Evolutionary conservation across 2,888 invertebrate species (phyloP), one percentile per base, ranked within the genome.

Genomic region (Abscondita cerata): DNA sequence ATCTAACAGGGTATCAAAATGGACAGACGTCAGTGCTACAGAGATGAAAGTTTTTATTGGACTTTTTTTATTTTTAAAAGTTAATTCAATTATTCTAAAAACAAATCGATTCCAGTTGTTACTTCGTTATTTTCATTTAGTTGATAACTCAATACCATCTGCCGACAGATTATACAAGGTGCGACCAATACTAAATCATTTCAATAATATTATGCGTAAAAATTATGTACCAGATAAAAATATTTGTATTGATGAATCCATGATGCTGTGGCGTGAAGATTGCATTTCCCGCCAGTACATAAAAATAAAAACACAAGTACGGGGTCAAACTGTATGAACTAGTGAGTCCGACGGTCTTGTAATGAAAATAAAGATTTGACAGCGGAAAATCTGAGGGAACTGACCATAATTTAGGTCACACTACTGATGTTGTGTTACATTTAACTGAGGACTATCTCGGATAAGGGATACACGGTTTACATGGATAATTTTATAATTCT

Each of bases 311-410:
- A 60, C 68, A 69, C 52, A 70, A 64, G 59, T 70, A 70, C 40
- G 67, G 66, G 53, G 52, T 73, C 54, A 74, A 74, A 71, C 63
- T 73, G 53, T 75, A 74, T 64, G 62, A 70, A 59, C 47, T 72
- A 31, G 69, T 44, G 68, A 70, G 50, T 66, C 70, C 53, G 60
- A 64, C 18, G 68, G 66, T 53, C 13, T 69, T 60, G 66, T 70
- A 36, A 46, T 69, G 56, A 70, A 68, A 62, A 63, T 68, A 53
- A 59, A 60, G 33, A 61, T 70, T 55, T 69, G n/a, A 69, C 54
- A 65, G 65, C 56, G 68, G 64, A 58, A 69, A 67, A 66, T 60
- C 59, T 59, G 67, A 64, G 51, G 54, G 56, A 64, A 68, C 52
- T 57, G 62, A 57, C 60, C 36, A 67, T 65, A 62, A 67, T 64